Evolutionary conservation across 2,888 invertebrate species (phyloP), one percentile per base, ranked within the genome.

Genomic region (Griposia aprilina): DNA sequence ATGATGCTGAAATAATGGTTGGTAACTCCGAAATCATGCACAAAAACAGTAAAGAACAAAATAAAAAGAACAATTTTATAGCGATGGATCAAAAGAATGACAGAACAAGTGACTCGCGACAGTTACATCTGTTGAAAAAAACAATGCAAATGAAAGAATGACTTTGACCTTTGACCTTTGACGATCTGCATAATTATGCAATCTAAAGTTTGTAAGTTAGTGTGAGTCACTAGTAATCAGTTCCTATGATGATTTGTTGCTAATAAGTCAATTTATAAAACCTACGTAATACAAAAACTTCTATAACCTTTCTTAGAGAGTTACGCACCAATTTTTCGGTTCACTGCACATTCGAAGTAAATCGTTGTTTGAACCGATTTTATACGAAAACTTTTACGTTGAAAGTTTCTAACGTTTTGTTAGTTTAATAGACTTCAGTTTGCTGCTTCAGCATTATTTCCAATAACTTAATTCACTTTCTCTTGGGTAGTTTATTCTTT

Each of bases 271-370:
- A 79, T 23, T 72, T 69, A 48, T 74, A 69, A 68, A 57, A 74
- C 62, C 73, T 48, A 65, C 57, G 63, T 80, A 74, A 57, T 80
- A 70, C 45, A 68, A 78, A 78, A 85, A 78, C 66, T 69, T 75
- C 26, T 41, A 2, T 45, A 81, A 60, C 67, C 48, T 66, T 67
- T 63, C 63, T 52, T 8, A 15, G 45, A 65, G 60, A 85, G 80
- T 73, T 79, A 55, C 48, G 70, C 80, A 26, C 66, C 88, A 90
- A 90, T 88, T 90, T 90, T 77, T 73, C 77, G 83, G 68, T 81
- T 77, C 63, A 84, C 60, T 83, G 84, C 83, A 60, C 82, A 30
- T 73, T 72, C 81, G 65, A 76, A 83, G 83, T 78, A 81, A 87
- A 86, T 82, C 75, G 75, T 76, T 86, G 82, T 89, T 86, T 74